A percentile compares a stretch with the other conserved stretches of the same genome.
These are phyloP conservation scores for Gymnobelideus leadbeateri DNA, from an alignment of 2,113 vertebrate species.

Conservation along the genomic window DNA sequence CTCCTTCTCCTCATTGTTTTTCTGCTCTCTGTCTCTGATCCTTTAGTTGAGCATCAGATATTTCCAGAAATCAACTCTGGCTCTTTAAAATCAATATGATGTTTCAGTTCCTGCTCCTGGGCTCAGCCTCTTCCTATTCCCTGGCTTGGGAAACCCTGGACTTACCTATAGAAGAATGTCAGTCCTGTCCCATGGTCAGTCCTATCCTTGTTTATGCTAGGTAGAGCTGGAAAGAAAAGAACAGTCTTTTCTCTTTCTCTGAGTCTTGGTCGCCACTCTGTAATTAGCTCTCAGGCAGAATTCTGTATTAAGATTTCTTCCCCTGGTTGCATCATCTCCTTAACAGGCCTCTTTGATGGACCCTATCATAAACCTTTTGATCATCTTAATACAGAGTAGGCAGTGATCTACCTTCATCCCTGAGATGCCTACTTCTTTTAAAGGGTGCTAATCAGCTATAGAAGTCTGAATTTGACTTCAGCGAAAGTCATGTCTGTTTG, in stretches of 20 bases:
- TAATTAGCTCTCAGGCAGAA: conserved; percentile 5
- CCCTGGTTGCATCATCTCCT: background rate
- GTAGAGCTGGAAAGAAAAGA: background rate
- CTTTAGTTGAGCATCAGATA: background rate
- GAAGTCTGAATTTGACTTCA: conserved; percentile 19
- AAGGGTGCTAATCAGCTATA: conserved; percentile 8
- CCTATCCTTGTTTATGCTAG: background rate
- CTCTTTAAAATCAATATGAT: background rate
- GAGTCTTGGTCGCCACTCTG: background rate
- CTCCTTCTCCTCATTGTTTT: background rate
- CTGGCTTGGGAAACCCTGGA: background rate
- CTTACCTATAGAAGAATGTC: background rate
- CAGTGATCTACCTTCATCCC: background rate
- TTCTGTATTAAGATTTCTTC: background rate
- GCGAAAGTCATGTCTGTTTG: conserved; percentile 30
- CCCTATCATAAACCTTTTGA: background rate
- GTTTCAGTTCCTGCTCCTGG: background rate
- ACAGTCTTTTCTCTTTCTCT: background rate
- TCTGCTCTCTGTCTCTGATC: background rate
- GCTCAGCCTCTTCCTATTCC: background rate
- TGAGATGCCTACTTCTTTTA: background rate
- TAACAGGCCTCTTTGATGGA: background rate
- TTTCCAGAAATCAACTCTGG: background rate
- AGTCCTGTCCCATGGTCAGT: background rate
- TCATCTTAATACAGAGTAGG: background rate